Evolutionary conservation across 2,888 invertebrate species (phyloP).

Genomic region (Phyto melanocephala): DNA sequence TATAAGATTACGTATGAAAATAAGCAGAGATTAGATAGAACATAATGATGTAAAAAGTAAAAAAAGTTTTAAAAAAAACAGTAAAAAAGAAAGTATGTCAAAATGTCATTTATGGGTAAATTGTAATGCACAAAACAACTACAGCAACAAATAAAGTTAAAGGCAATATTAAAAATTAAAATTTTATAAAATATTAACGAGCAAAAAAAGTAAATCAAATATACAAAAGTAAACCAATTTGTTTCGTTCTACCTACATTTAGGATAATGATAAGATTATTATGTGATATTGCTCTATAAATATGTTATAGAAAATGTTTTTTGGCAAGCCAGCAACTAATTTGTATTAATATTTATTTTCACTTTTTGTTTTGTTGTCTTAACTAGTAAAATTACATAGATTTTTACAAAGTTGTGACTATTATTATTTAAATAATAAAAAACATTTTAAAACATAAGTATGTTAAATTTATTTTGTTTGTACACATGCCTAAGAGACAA

Average conservation of each 20-base stretch:
- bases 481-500: too few relatives aligned
- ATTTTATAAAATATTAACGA: neutral
- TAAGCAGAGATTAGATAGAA: slow-evolving; percentile 11
- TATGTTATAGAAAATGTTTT: too few relatives aligned
- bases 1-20: slow-evolving; percentile 7
- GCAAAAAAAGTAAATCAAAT: neutral
- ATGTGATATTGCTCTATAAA: neutral
- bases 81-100: slow-evolving; percentile 40
- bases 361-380: neutral
- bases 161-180: slow-evolving; percentile 8
- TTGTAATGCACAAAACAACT: neutral
- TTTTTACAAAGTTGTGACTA: neutral
- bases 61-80: too few relatives aligned
- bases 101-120: slow-evolving; percentile 48
- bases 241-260: neutral
- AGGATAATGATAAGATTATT: neutral
- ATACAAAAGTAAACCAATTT: neutral
- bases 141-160: neutral
- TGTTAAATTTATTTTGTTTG: neutral
- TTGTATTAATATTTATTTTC: neutral
- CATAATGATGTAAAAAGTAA: neutral
- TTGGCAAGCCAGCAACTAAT: neutral
- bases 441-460: neutral
- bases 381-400: slow-evolving; percentile 1
- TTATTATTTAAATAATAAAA: neutral